A percentile compares a stretch with the other conserved stretches of the same genome.
Evolutionary conservation across 2,888 invertebrate genomes (phyloP).

Genomic region (Rhopalosiphum nymphaeae): DNA sequence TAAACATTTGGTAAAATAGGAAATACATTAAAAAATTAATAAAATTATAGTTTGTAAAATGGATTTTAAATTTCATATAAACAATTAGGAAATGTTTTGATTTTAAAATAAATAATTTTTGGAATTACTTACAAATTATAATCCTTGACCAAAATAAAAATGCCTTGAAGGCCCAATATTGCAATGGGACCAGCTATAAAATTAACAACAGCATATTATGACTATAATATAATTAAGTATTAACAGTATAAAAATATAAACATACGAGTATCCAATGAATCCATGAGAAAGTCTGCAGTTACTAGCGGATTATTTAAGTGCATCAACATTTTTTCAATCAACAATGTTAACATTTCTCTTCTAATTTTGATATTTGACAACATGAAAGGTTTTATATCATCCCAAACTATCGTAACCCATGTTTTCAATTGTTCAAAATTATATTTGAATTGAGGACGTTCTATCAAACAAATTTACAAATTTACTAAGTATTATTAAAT

Average conservation of each 20-base stretch:
- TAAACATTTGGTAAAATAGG: background rate
- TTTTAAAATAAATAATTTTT: background rate
- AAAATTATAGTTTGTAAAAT: background rate
- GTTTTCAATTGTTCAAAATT: slow-evolving; percentile 39
- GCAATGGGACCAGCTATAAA: slow-evolving; percentile 85
- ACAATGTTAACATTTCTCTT: slow-evolving; percentile 78
- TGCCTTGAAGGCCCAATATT: slow-evolving; percentile 90
- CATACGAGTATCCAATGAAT: slow-evolving; percentile 85
- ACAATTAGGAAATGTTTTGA: background rate
- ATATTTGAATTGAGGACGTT: slow-evolving; percentile 43
- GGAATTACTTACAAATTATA: slow-evolving; percentile 81
- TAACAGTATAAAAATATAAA: slow-evolving; percentile 61
- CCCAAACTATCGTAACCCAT: slow-evolving; percentile 54
- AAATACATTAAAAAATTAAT: background rate
- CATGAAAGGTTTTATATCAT: slow-evolving; percentile 55
- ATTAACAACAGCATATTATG: slow-evolving; percentile 50
- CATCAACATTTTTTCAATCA: slow-evolving; percentile 86
- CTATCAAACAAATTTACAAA: slow-evolving; percentile 29
- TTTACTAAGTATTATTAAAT: background rate
- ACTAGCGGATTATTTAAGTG: slow-evolving; percentile 85
- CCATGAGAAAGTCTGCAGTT: slow-evolving; percentile 92
- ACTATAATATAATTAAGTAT: background rate
- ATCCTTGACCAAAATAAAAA: slow-evolving; percentile 88
- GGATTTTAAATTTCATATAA: background rate
- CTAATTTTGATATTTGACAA: slow-evolving; percentile 33